Evolutionary conservation across 2,888 invertebrate genomes (phyloP).

Genomic region (Eremobia ochroleuca): DNA sequence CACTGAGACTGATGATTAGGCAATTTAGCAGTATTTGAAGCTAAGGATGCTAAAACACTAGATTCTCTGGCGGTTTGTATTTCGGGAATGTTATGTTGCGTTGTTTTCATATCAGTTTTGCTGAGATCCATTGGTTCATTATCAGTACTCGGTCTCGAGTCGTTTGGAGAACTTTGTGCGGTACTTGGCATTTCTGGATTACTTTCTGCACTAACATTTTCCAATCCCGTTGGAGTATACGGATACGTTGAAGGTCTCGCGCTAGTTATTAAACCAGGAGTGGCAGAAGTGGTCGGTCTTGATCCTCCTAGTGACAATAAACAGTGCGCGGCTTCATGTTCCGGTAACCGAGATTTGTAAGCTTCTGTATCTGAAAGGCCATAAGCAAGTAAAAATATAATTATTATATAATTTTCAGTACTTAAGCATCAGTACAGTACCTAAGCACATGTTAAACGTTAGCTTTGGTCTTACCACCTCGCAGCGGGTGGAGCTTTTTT

Average conservation of each 20-base stretch:
- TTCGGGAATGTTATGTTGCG: conserved; percentile 83
- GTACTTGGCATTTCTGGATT: conserved; percentile 78
- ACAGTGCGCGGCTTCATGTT: conserved; percentile 96
- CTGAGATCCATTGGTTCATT: conserved; percentile 90
- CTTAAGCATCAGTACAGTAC: neutral
- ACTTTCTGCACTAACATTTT: conserved; percentile 75
- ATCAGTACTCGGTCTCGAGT: conserved; percentile 84
- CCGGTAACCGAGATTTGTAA: conserved; percentile 93
- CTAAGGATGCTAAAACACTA: conserved; percentile 91
- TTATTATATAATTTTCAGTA: conserved; percentile 1
- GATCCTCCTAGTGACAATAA: conserved; percentile 94
- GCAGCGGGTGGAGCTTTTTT: neutral
- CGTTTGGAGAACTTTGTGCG: conserved; percentile 75
- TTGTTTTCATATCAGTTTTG: conserved; percentile 83
- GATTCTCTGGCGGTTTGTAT: conserved; percentile 92
- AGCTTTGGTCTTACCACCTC: neutral
- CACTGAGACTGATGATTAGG: conserved; percentile 91
- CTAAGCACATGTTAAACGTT: conserved; percentile 1
- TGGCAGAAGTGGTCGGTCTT: conserved; percentile 87
- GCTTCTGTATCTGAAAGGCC: conserved; percentile 91
- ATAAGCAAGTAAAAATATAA: conserved; percentile 30
- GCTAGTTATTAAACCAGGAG: conserved; percentile 91
- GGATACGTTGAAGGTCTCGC: conserved; percentile 93
- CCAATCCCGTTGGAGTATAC: conserved; percentile 88
- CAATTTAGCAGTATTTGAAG: conserved; percentile 92